Evolutionary conservation across 2,797 vertebrate genomes (phyloP).

Genomic region (Lutjanus campechanus): DNA sequence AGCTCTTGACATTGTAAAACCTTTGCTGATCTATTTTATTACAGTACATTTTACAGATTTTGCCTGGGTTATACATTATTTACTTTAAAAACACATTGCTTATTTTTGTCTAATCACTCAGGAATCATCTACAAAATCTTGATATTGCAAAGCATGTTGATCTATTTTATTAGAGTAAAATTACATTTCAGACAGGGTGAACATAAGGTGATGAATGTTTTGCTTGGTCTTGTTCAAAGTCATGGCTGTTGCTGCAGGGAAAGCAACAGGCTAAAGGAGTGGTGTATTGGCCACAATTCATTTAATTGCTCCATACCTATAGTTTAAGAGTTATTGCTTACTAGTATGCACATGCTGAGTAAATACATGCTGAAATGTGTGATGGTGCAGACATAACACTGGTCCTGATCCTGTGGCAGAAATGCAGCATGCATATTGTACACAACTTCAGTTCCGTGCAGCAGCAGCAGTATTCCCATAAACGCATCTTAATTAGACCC

Average conservation of each 20-base stretch:
- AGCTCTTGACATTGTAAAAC: too few species aligned
- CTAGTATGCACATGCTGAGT: background rate
- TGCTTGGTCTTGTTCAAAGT: constrained; percentile 55
- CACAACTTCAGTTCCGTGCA: background rate
- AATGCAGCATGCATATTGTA: background rate
- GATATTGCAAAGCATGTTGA: background rate
- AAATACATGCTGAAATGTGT: background rate
- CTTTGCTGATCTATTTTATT: too few species aligned
- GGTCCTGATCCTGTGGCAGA: background rate
- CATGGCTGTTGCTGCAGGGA: constrained; percentile 31
- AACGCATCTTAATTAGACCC: background rate
- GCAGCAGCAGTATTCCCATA: background rate
- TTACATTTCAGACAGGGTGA: background rate
- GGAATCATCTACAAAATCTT: too few species aligned
- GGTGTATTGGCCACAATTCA: constrained; percentile 23
- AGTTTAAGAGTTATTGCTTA: background rate
- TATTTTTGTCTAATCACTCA: too few species aligned
- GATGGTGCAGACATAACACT: background rate
- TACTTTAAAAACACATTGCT: too few species aligned
- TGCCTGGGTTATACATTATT: too few species aligned
- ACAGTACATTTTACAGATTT: too few species aligned
- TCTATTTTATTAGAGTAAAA: background rate
- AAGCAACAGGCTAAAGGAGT: constrained; percentile 4
- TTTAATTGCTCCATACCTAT: background rate
- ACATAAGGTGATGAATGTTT: constrained; percentile 13